Evolutionary conservation across 2,113 vertebrate species (phyloP).

Genomic region (Dasyprocta punctata): DNA sequence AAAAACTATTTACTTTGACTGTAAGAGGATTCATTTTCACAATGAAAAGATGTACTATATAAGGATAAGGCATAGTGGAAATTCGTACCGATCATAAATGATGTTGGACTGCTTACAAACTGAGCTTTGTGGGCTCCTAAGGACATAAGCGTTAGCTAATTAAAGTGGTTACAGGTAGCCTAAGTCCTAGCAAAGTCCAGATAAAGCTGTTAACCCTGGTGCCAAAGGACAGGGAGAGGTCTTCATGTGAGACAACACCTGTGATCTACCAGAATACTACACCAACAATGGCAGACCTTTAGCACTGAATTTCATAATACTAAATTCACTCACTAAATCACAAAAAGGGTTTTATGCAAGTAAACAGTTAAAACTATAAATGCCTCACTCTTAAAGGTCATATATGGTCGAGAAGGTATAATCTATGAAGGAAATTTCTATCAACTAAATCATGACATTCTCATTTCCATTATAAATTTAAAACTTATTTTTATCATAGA

Average conservation of each 20-base stretch:
- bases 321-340: background rate
- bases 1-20: background rate
- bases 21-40: constrained; percentile 2
- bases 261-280: background rate
- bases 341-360: background rate
- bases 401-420: background rate
- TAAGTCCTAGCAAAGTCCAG: background rate
- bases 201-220: fast-evolving
- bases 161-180: background rate
- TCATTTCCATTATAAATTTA: constrained; percentile 20
- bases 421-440: background rate
- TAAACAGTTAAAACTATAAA: background rate
- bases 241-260: fast-evolving
- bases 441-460: background rate
- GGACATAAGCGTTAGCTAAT: background rate
- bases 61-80: background rate
- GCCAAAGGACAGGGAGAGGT: fast-evolving
- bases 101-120: background rate
- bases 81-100: background rate
- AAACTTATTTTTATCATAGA: background rate
- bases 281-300: background rate
- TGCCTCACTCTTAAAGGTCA: background rate
- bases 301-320: background rate
- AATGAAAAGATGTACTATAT: background rate
- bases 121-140: fast-evolving